Conservation (phyloP, 2,113 vertebrate genomes). For the Scomber japonicus region DNA sequence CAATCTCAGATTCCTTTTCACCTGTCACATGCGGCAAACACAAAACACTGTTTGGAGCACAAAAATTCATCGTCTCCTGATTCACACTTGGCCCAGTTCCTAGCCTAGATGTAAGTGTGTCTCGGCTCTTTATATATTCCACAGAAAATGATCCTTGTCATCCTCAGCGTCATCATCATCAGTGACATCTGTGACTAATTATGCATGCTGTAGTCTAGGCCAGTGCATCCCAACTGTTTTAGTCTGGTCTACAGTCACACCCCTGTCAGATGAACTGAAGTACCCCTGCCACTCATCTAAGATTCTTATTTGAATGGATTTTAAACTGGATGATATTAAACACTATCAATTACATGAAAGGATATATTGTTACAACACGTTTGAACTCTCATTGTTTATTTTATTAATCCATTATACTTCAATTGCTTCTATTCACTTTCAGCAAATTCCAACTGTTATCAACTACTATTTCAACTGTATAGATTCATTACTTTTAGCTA, state of each 20-base stretch:
- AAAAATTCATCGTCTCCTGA: slow-evolving; percentile 40
- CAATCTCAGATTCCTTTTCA: slow-evolving; percentile 31
- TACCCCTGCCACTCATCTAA: background rate
- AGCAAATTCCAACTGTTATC: no score
- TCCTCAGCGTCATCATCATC: slow-evolving; percentile 37
- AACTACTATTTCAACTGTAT: no score
- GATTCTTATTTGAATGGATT: background rate
- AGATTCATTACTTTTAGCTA: no score
- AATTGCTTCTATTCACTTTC: no score
- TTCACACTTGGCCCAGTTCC: slow-evolving; percentile 66
- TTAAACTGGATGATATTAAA: background rate
- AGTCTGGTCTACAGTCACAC: background rate
- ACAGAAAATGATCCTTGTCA: slow-evolving; percentile 43
- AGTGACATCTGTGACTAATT: slow-evolving; percentile 43
- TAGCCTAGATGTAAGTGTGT: slow-evolving; percentile 64
- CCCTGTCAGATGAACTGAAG: background rate
- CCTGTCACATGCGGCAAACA: background rate
- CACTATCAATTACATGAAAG: no score
- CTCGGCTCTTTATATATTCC: slow-evolving; percentile 59
- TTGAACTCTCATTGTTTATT: no score
- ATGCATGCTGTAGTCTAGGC: slow-evolving; percentile 14
- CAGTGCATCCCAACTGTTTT: slow-evolving; percentile 14
- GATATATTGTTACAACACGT: background rate
- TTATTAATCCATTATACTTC: no score
- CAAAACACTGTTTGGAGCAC: background rate